Conservation (phyloP, 2,888 invertebrate species). For the Megalurothrips usitatus region DNA sequence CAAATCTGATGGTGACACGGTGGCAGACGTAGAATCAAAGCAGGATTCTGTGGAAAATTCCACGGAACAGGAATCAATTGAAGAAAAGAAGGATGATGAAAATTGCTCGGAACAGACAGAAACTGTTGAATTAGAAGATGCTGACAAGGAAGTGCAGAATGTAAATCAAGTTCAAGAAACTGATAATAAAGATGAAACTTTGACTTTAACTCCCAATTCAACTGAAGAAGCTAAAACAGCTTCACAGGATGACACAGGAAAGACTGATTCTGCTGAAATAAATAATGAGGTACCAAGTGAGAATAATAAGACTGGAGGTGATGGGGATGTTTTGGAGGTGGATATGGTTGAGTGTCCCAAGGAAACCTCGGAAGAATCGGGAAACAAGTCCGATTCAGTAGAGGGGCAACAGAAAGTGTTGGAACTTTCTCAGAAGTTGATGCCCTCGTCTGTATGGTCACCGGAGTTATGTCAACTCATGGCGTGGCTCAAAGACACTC, state of each 20-base stretch:
- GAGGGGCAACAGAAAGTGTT: conserved; percentile 1
- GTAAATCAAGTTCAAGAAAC: conserved; percentile 32
- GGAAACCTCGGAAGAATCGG: too few species aligned
- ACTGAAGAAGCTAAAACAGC: conserved; percentile 29
- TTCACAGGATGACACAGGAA: conserved; percentile 27
- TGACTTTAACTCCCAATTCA: conserved; percentile 33
- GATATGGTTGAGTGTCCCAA: conserved; percentile 23
- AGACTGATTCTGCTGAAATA: background rate
- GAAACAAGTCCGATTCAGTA: too few species aligned
- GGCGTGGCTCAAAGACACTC: conserved; percentile 60
- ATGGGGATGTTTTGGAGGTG: conserved; percentile 32
- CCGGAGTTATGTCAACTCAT: conserved; percentile 55
- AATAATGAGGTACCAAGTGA: background rate
- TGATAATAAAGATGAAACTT: conserved; percentile 36
- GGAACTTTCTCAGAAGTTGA: conserved; percentile 23
- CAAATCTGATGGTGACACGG: conserved; percentile 29
- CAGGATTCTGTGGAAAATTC: conserved; percentile 31
- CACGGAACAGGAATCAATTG: conserved; percentile 36
- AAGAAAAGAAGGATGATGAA: conserved; percentile 39
- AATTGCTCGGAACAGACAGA: conserved; percentile 34
- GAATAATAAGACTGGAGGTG: background rate
- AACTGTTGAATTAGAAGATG: conserved; percentile 36
- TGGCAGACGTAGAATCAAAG: conserved; percentile 31
- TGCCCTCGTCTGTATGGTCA: conserved; percentile 12
- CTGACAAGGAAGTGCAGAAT: conserved; percentile 32